Percentiles rank a stretch among this genome's conserved stretches.
Evolutionary conservation across 2,113 vertebrate genomes (phyloP).

Genomic region (Plotosus lineatus): DNA sequence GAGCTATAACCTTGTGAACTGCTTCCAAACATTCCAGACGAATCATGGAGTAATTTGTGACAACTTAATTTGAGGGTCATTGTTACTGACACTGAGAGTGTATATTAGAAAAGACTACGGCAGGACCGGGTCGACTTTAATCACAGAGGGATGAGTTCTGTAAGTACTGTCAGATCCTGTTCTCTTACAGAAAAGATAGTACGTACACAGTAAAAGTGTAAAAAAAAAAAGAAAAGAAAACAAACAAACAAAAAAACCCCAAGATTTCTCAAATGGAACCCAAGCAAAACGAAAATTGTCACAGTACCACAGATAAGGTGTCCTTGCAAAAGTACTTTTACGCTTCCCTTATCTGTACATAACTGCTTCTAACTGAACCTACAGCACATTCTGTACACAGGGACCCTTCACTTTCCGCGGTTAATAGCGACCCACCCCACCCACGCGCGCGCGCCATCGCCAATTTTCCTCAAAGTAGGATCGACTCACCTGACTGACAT

Average conservation of each 20-base stretch:
- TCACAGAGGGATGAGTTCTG: constrained; percentile 19
- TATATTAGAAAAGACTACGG: constrained; percentile 1
- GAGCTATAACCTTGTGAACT: constrained; percentile 38
- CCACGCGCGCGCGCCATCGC: no score
- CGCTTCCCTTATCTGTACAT: no score
- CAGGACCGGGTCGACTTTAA: constrained; percentile 26
- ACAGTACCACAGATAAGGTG: not conserved
- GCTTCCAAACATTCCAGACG: constrained; percentile 44
- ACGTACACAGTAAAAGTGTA: constrained; percentile 3
- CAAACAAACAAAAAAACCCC: no score
- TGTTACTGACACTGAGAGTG: constrained; percentile 14
- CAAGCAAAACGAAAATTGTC: not conserved
- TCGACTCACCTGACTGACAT: no score
- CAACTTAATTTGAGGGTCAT: constrained; percentile 37
- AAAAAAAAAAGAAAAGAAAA: no score
- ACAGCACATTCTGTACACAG: no score
- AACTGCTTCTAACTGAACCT: no score
- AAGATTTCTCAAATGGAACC: constrained; percentile 4
- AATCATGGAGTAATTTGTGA: constrained; percentile 52
- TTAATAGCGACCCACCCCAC: no score
- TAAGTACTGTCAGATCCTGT: not conserved
- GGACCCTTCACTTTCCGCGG: no score
- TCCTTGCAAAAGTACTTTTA: not conserved
- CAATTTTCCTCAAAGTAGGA: no score
- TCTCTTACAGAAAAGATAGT: not conserved